These are phyloP conservation scores for Bombylius discolor DNA, from an alignment of 2,888 invertebrate species.

Conservation along the genomic window DNA sequence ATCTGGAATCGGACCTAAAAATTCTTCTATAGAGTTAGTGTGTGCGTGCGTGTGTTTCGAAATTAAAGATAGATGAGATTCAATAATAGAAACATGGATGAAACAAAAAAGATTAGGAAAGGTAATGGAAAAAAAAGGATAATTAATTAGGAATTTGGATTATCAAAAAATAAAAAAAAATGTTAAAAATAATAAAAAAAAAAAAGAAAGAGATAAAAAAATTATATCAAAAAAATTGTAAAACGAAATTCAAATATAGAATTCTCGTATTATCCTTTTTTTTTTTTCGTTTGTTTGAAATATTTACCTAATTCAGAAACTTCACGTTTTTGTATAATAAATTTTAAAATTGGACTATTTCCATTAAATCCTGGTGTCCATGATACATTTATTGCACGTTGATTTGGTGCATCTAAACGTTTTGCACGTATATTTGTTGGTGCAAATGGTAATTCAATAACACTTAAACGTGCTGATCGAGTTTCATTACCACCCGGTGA, in stretches of 20 bases:
- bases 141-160: background rate
- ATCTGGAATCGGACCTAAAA: slow-evolving; percentile 72
- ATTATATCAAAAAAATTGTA: background rate
- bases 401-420: slow-evolving; percentile 49
- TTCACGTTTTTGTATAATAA: slow-evolving; percentile 80
- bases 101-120: slow-evolving; percentile 2
- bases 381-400: slow-evolving; percentile 73
- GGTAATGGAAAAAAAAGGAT: slow-evolving; percentile 2
- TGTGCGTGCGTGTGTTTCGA: too few relatives aligned
- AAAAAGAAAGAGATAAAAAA: background rate
- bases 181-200: slow-evolving; percentile 4
- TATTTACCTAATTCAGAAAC: slow-evolving; percentile 71
- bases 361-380: slow-evolving; percentile 98
- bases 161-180: background rate
- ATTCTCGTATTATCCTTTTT: too few relatives aligned
- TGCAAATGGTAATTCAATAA: slow-evolving; percentile 91
- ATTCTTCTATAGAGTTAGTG: slow-evolving; percentile 31
- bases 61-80: too few relatives aligned
- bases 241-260: background rate
- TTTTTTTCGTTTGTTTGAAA: background rate
- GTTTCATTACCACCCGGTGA: slow-evolving; percentile 90
- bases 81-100: background rate
- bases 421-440: slow-evolving; percentile 76
- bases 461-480: slow-evolving; percentile 65
- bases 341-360: slow-evolving; percentile 86